Base-by-base conservation (phyloP, 1,140 invertebrate species). In the Drosophila jambulina region DNA sequence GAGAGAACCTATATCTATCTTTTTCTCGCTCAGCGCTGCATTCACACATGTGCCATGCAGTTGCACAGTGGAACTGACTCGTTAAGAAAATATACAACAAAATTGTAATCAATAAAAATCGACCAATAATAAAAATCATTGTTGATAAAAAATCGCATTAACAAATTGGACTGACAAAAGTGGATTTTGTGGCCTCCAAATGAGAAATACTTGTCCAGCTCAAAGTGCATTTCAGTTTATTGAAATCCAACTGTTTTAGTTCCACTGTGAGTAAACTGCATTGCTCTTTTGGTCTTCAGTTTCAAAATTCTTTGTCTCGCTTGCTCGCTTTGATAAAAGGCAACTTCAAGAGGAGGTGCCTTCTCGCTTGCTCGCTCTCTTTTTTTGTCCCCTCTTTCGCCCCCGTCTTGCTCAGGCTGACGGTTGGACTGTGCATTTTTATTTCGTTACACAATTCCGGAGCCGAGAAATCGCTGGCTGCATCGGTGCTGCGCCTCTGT, bases 401-500 rank as follows among this genome's bases (percentile, higher is more conserved):
- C 34, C 53, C 53, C 53, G 21, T 34, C 53, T 17, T 4, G 0
- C 13, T 15, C 49, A 9, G 13, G 9, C 19, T 4, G 32, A 23
- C 19, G 32, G 21, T 38, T 36, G 48, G 45, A 12, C 38, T 78
- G 61, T 86, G 82, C 82, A 86, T 72, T 86, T 88, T 77, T 84
- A 72, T 72, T 51, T 68, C 5, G 74, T 88, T 88, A 87, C 84
- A 87, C 71, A 70, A 80, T 58, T 75, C 45, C 62, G 23, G 40
- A 46, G 75, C 75, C 34, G 65, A 49, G 60, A 23, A 67, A 69
- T 54, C 21, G 46, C 62, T 63, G 67, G 70, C 61, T 60, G 51
- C 58, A 42, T 69, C 45, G 49, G 56, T 92, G 82, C 91, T 92
- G 91, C 54, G 80, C 4, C 76, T 80, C 88, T 92, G 91, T 78